phyloP scores from a whole-genome alignment of 2,888 invertebrate genomes.

The Homarus gammarus region DNA sequence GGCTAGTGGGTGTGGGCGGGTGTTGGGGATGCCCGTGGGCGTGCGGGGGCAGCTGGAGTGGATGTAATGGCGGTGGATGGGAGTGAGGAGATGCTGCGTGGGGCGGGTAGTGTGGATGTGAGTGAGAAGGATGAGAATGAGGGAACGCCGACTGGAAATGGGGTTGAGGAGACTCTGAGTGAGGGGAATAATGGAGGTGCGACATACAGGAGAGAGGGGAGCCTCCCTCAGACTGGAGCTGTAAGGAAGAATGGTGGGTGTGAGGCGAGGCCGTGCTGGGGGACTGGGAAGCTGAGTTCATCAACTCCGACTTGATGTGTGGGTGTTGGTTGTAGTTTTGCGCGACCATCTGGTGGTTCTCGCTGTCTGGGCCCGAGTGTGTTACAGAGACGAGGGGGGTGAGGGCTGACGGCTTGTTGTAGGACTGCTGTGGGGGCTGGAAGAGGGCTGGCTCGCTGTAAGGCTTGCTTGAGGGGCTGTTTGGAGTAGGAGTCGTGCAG shows the following conservation, averaged over 20 bases:
- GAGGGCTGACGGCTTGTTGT: conserved; percentile 52
- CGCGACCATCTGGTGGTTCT: conserved; percentile 48
- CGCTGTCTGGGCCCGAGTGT: conserved; percentile 31
- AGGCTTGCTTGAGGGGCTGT: conserved; percentile 63
- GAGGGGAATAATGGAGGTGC: conserved; percentile 54
- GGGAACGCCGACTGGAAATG: conserved; percentile 37
- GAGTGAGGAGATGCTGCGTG: conserved; percentile 56
- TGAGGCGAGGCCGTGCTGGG: conserved; percentile 9
- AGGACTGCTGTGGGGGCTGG: conserved; percentile 31
- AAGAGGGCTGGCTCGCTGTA: conserved; percentile 27
- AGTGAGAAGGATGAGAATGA: conserved; percentile 41
- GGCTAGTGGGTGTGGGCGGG: conserved; percentile 61
- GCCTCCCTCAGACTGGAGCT: neutral
- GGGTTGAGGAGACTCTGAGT: conserved; percentile 36
- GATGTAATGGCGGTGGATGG: conserved; percentile 40
- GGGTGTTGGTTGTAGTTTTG: neutral
- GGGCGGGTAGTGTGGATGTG: conserved; percentile 51
- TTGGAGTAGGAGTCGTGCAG: conserved; percentile 69
- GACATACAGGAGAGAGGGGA: neutral
- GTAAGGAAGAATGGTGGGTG: neutral
- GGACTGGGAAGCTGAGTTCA: neutral
- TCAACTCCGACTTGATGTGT: neutral
- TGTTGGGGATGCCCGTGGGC: conserved; percentile 51
- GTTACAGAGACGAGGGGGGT: conserved; percentile 36
- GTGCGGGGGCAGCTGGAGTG: conserved; percentile 45